These are phyloP conservation scores for Scolopax mira DNA, from an alignment of 2,113 vertebrate genomes.

Conservation along the genomic window DNA sequence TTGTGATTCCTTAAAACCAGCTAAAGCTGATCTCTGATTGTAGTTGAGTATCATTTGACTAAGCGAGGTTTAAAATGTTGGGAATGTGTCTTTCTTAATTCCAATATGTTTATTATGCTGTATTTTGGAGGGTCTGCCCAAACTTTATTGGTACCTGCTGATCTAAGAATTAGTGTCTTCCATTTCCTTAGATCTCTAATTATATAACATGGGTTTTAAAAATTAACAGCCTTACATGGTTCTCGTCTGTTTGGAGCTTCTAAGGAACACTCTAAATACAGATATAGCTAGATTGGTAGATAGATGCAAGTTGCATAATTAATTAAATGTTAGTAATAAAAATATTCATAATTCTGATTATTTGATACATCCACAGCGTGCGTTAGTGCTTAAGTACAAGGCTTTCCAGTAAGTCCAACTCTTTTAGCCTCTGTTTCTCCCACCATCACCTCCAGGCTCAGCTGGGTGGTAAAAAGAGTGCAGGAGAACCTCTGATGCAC, in stretches of 20 bases:
- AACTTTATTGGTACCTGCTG: background rate
- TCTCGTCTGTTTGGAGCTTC: background rate
- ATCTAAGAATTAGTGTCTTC: background rate
- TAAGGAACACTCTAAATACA: background rate
- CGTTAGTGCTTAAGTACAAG: background rate
- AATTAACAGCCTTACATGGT: background rate
- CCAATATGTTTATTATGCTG: background rate
- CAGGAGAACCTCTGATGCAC: background rate
- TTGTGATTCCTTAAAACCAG: background rate
- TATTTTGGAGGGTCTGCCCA: background rate
- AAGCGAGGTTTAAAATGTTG: background rate
- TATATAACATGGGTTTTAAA: background rate
- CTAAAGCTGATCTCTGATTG: background rate
- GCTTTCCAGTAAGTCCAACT: background rate
- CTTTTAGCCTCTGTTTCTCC: background rate
- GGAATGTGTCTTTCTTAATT: background rate
- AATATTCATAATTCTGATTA: background rate
- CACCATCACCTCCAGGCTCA: background rate
- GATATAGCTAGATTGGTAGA: background rate
- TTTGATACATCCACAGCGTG: background rate
- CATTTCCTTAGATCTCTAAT: background rate
- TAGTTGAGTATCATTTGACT: background rate
- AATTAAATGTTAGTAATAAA: background rate
- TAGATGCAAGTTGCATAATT: background rate
- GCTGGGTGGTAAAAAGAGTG: background rate